Percentiles rank a stretch among this genome's conserved stretches.
Evolutionary conservation across 2,888 invertebrate genomes (phyloP).

Genomic region (Alviniconcha strummeri): DNA sequence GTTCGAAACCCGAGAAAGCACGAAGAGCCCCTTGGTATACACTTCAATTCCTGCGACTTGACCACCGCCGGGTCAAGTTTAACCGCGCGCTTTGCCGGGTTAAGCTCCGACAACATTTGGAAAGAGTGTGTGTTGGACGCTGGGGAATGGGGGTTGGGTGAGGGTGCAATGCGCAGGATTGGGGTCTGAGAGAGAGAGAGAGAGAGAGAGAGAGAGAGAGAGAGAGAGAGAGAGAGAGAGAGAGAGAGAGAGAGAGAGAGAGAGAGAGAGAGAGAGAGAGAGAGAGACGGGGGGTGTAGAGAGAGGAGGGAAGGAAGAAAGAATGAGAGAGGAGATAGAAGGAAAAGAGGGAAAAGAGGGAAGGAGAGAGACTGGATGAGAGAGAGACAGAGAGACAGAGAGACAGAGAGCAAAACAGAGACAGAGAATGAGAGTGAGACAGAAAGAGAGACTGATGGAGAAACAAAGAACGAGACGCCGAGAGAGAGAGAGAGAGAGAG

Average conservation of each 20-base stretch:
- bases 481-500: constrained; percentile 16
- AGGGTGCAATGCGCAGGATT: neutral
- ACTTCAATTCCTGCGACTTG: constrained; percentile 8
- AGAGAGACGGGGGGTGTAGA: neutral
- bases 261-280: neutral
- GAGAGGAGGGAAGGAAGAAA: neutral
- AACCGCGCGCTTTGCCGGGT: neutral
- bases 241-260: neutral
- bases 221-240: neutral
- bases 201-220: neutral
- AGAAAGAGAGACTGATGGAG: neutral
- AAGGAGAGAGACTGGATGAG: no score
- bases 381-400: neutral
- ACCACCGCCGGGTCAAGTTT: constrained; percentile 14
- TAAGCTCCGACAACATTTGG: constrained; percentile 13
- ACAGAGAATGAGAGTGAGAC: neutral
- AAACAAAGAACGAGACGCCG: no score
- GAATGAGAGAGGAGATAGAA: neutral
- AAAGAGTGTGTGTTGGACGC: neutral
- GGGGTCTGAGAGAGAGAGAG: neutral
- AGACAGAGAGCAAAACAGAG: neutral
- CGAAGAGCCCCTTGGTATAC: constrained; percentile 5
- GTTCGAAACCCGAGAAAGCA: constrained; percentile 28
- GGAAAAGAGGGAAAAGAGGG: no score
- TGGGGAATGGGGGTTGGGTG: neutral